Base-by-base conservation (phyloP, 2,113 vertebrate genomes). In the Vicugna pacos region DNA sequence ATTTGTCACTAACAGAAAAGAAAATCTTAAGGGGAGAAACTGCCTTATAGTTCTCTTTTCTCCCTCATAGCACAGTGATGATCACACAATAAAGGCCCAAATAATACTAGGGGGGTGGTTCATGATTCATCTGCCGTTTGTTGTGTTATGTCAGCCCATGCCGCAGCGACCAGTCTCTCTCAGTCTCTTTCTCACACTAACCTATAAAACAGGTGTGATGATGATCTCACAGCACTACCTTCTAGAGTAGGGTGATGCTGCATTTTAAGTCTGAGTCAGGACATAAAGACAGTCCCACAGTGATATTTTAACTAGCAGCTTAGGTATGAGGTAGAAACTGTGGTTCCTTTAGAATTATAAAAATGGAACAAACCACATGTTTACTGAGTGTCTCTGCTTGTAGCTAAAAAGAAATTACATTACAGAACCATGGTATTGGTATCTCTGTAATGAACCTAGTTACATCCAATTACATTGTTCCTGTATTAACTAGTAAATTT, bases 271-370 rank as follows among this genome's bases (percentile, higher is more conserved):
- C 70, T 85, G 16, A 70, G 13, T 48, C 64, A 86, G 22, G 48
- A 72, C n/a, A 54, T 91, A 72, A 69, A 93, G 90, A 17, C 12
- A 77, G 65, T 46, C 3, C 20, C 62, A 93, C 50, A 88, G 48
- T 67, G 54, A 75, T 56, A 91, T n/a, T 86, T 83, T 77, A 62
- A 90, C 42, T 91, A 85, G 50, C 0, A 30, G 30, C 24, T 81
- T 80, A 81, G 77, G 10, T 72, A 26, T 46, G 13, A 89, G 38
- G 6, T 77, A 76, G 67, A 32, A 86, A 82, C n/a, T 62, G 6
- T 64, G n/a, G 20, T 85, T 93, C 58, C 22, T 60, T 76, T 52
- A 94, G 32, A 80, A 91, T 70, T 91, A 70, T 50, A 70, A 70
- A 97, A 76, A 22, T 48, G 7, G 16, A 96, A 70, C 19, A 86